Conservation (phyloP, 2,797 vertebrate genomes). For the Premnoplex brunnescens region DNA sequence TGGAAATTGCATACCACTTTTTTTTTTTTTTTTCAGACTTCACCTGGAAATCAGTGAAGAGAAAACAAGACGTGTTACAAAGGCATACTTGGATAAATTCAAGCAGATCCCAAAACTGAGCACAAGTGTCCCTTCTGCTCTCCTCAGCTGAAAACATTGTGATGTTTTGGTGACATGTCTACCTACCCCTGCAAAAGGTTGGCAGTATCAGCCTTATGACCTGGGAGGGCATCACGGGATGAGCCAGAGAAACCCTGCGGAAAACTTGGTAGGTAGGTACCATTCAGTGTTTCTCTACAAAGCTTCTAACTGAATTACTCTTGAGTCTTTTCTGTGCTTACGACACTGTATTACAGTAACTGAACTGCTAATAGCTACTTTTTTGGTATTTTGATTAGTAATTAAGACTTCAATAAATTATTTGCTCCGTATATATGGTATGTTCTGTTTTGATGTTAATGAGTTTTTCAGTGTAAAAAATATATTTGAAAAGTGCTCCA, state of each 20-base stretch:
- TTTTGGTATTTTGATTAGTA: neutral
- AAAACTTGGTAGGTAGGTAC: neutral
- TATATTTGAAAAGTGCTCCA: accelerated
- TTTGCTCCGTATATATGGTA: neutral
- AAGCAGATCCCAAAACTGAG: neutral
- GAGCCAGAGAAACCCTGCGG: neutral
- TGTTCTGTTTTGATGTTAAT: neutral
- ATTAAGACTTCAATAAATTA: neutral
- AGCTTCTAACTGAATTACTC: neutral
- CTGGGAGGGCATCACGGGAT: no score
- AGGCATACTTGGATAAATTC: neutral
- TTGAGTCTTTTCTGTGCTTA: neutral
- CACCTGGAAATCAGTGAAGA: neutral
- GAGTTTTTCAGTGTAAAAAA: neutral
- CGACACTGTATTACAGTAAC: neutral
- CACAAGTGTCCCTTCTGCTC: accelerated
- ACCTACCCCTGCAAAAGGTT: neutral
- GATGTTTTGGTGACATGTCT: neutral
- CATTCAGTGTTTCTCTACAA: neutral
- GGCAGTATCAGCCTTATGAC: neutral
- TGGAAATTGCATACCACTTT: neutral
- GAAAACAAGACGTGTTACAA: neutral
- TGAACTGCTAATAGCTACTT: neutral
- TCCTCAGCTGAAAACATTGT: neutral
- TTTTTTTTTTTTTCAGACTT: neutral